A percentile compares a stretch with the other conserved stretches of the same genome.
Conservation (phyloP, 2,113 vertebrate species). For the Siniperca knerii region DNA sequence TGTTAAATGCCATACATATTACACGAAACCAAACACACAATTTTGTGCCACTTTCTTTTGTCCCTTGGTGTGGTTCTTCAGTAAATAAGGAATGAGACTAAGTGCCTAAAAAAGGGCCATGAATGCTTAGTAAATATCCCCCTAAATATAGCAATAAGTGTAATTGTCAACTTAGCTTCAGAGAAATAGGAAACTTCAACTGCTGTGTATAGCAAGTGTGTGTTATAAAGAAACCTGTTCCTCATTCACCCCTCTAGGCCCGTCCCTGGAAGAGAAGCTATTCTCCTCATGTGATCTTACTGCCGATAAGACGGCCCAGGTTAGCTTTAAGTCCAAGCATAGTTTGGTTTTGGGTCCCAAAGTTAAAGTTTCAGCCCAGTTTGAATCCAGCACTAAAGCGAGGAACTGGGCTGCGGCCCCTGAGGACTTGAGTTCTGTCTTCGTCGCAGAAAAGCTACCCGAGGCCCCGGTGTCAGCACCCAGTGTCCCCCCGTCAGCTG, state of each 20-base stretch:
- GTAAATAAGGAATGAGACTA: neutral
- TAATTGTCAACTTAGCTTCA: neutral
- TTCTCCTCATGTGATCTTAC: constrained; percentile 90
- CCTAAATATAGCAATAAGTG: neutral
- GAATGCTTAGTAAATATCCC: neutral
- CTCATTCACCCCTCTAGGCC: constrained; percentile 90
- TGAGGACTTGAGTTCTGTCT: constrained; percentile 85
- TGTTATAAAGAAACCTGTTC: constrained; percentile 70
- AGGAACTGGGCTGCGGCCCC: constrained; percentile 85
- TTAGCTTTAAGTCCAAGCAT: constrained; percentile 88
- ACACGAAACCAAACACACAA: neutral
- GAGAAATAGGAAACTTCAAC: neutral
- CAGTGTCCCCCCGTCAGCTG: constrained; percentile 78
- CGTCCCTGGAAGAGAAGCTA: constrained; percentile 93
- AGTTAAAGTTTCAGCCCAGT: constrained; percentile 84
- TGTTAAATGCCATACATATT: too few relatives aligned
- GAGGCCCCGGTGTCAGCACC: constrained; percentile 52
- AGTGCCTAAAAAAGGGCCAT: neutral
- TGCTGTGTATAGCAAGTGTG: neutral
- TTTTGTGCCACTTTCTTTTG: neutral
- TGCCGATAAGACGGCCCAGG: constrained; percentile 87
- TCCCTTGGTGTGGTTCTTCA: neutral
- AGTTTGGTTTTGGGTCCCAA: constrained; percentile 81
- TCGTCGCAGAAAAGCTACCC: constrained; percentile 78
- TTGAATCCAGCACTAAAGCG: constrained; percentile 84